Evolutionary conservation across 2,888 invertebrate species (phyloP), one percentile per base, ranked within the genome.

Genomic region (Callimorpha dominula): DNA sequence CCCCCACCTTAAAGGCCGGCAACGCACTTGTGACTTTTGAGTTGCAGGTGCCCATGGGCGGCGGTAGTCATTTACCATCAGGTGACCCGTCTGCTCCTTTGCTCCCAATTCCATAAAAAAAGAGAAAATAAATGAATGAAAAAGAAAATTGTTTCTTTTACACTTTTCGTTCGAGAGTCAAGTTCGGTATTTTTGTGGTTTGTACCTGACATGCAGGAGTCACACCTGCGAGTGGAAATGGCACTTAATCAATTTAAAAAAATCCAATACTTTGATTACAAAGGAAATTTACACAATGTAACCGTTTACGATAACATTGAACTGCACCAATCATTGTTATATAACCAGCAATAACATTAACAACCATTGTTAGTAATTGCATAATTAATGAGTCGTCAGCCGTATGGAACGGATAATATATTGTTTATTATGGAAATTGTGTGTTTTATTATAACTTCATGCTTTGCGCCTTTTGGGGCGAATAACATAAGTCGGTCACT

Each of bases 331-430:
- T 69, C 65, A 60, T 67, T 49, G 46, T 75, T 70, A 75, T 63
- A 57, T 68, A 73, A 60, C 52, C 14, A 49, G 20, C 17, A 66
- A 63, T 67, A 71, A 74, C 65, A 70, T 70, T 64, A 68, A 65
- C 69, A 57, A 31, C 57, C 50, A 75, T 77, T 65, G 73, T 71
- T 52, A 64, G n/a, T 52, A 66, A 69, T 76, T 73, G 57, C 50
- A 31, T 73, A 57, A 76, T 69, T 76, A 57, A 40, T 43, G 52
- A 54, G 54, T 43, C 46, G 11, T 40, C 65, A 54, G 52, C 54
- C 1, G 40, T 43, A 54, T n/a, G 42, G 50, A 71, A 70, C 40
- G 70, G 46, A 49, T 60, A 68, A 6, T 9, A 46, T 46, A 46
- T 3, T 46, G 43, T 46, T 57, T 15, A 68, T 66, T 64, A 17